Evolutionary conservation across 2,888 invertebrate genomes (phyloP).

Genomic region (Copidosoma aretas): DNA sequence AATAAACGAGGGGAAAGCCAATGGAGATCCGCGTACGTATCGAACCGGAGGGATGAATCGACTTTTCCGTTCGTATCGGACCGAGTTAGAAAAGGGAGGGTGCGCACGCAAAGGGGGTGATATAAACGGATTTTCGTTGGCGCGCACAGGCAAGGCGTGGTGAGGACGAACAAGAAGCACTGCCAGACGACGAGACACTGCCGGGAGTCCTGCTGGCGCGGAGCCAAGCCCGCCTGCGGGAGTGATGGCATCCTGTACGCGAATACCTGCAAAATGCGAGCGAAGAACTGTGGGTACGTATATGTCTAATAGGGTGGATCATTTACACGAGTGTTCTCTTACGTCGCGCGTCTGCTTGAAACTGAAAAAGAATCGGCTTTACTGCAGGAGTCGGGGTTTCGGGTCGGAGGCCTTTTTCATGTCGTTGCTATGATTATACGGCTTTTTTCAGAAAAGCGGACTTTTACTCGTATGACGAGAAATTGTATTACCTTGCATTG

Average conservation of each 20-base stretch:
- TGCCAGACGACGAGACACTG: slow-evolving; percentile 91
- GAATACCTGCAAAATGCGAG: slow-evolving; percentile 89
- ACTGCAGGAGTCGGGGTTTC: too few species aligned
- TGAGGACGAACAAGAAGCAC: slow-evolving; percentile 86
- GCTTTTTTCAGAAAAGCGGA: too few species aligned
- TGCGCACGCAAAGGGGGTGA: too few species aligned
- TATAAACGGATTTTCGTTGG: not conserved
- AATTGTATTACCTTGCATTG: too few species aligned
- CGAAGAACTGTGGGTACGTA: slow-evolving; percentile 85
- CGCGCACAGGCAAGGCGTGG: slow-evolving; percentile 76
- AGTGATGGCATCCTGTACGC: slow-evolving; percentile 89
- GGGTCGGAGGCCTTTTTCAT: too few species aligned
- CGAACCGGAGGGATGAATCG: not conserved
- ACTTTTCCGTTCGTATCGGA: not conserved
- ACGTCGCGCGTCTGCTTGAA: too few species aligned
- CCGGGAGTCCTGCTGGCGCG: slow-evolving; percentile 89
- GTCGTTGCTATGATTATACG: too few species aligned
- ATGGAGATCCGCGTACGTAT: not conserved
- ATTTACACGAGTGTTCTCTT: not conserved
- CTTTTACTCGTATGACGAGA: not conserved
- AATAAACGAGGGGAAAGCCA: too few species aligned
- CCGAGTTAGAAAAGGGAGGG: not conserved
- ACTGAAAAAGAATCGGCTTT: too few species aligned
- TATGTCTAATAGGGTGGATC: not conserved
- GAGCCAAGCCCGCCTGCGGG: slow-evolving; percentile 86